A percentile compares a stretch with the other conserved stretches of the same genome.
Conservation (phyloP, 2,113 vertebrate species). For the Stegostoma tigrinum region DNA sequence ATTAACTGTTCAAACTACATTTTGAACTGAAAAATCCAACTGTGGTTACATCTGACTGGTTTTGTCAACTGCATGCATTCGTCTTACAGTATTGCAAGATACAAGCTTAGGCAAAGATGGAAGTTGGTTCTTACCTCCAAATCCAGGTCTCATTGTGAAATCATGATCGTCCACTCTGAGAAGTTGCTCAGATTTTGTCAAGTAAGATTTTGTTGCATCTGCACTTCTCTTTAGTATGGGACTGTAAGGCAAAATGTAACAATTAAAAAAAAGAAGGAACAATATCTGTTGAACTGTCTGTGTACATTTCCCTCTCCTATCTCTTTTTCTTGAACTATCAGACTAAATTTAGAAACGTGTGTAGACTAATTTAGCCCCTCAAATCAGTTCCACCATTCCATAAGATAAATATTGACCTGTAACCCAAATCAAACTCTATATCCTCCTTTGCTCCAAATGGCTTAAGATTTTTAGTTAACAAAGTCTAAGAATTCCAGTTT, state of each 20-base stretch:
- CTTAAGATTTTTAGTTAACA: not conserved
- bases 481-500: not conserved
- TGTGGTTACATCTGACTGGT: not conserved
- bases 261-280: slow-evolving; percentile 15
- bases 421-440: not conserved
- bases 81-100: not conserved
- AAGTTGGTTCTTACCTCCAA: slow-evolving; percentile 72
- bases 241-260: slow-evolving; percentile 52
- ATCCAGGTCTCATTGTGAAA: slow-evolving; percentile 95
- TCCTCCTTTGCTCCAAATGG: not conserved
- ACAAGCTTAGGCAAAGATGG: not conserved
- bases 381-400: not conserved
- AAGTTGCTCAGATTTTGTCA: slow-evolving; percentile 92
- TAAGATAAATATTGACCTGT: not conserved
- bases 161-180: slow-evolving; percentile 94
- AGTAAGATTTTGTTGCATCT: slow-evolving; percentile 88
- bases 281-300: not conserved
- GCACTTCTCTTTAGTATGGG: slow-evolving; percentile 81
- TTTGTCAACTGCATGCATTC: not conserved
- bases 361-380: not conserved
- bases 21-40: not conserved
- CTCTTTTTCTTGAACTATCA: not conserved
- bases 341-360: not conserved
- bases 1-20: not conserved
- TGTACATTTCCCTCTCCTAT: not conserved